phyloP scores from a whole-genome alignment of 2,888 invertebrate species.

The Chydorus sphaericus region DNA sequence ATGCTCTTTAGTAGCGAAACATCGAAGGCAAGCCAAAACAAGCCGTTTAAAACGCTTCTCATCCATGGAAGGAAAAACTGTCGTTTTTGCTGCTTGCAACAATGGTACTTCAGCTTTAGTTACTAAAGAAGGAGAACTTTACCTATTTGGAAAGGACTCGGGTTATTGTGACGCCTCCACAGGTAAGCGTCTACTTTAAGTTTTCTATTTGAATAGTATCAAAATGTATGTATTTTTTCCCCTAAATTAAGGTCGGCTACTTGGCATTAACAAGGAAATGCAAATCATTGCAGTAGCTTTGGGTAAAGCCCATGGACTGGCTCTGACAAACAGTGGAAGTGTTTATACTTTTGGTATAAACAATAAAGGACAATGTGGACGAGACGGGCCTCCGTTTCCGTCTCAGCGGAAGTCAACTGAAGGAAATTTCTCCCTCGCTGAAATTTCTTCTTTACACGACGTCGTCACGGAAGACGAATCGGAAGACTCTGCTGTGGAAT shows the following conservation, averaged over 20 bases:
- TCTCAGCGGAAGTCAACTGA: background rate
- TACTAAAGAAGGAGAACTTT: slow-evolving; percentile 72
- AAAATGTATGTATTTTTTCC: background rate
- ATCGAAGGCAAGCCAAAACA: slow-evolving; percentile 67
- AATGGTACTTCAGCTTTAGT: slow-evolving; percentile 88
- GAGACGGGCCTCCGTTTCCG: slow-evolving; percentile 40
- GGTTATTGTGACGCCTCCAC: slow-evolving; percentile 59
- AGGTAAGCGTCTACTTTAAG: slow-evolving; percentile 27
- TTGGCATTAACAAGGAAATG: slow-evolving; percentile 48
- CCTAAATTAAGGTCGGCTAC: slow-evolving; percentile 50
- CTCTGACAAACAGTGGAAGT: slow-evolving; percentile 70
- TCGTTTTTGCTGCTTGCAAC: slow-evolving; percentile 77
- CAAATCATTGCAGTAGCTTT: slow-evolving; percentile 54
- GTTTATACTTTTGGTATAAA: slow-evolving; percentile 93
- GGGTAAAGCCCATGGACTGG: slow-evolving; percentile 93
- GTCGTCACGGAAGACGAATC: slow-evolving; percentile 38
- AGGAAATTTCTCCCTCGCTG: background rate
- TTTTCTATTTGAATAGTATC: background rate
- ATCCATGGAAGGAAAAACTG: slow-evolving; percentile 69
- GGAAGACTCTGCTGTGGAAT: slow-evolving; percentile 31
- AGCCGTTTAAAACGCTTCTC: slow-evolving; percentile 83
- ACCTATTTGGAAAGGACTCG: slow-evolving; percentile 90
- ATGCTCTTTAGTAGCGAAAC: background rate
- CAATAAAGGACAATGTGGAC: slow-evolving; percentile 93
- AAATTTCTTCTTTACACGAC: slow-evolving; percentile 29